Conservation (phyloP, 2,113 vertebrate genomes). For the Otus sunia region DNA sequence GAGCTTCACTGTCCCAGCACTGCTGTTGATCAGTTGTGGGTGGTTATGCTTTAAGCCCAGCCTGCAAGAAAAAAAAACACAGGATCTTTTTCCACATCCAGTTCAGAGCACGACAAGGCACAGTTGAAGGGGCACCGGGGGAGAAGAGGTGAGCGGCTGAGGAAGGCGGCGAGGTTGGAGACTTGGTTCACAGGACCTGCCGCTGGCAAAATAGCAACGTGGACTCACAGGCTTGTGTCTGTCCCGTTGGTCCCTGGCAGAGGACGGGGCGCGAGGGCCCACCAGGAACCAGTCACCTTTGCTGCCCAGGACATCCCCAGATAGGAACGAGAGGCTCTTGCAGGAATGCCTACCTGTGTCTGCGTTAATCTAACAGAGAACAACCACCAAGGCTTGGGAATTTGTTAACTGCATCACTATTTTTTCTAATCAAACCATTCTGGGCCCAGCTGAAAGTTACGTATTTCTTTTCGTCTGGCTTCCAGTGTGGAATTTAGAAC, state of each 20-base stretch:
- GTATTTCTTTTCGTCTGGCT: neutral
- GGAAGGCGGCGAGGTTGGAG: rapidly evolving
- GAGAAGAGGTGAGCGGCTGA: neutral
- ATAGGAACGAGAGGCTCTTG: neutral
- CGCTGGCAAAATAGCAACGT: neutral
- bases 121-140: neutral
- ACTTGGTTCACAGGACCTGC: neutral
- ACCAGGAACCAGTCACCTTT: neutral
- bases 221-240: rapidly evolving
- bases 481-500: neutral
- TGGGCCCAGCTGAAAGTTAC: neutral
- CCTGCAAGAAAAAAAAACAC: neutral
- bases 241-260: neutral
- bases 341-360: neutral
- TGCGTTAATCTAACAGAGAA: rapidly evolving
- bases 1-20: neutral
- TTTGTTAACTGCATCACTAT: neutral
- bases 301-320: neutral
- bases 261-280: neutral
- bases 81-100: neutral
- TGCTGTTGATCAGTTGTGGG: neutral
- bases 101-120: neutral
- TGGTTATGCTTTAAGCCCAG: neutral
- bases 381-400: neutral
- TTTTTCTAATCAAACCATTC: neutral